Evolutionary conservation across 2,113 vertebrate genomes (phyloP).

Genomic region (Protobothrops flavoviridis): DNA sequence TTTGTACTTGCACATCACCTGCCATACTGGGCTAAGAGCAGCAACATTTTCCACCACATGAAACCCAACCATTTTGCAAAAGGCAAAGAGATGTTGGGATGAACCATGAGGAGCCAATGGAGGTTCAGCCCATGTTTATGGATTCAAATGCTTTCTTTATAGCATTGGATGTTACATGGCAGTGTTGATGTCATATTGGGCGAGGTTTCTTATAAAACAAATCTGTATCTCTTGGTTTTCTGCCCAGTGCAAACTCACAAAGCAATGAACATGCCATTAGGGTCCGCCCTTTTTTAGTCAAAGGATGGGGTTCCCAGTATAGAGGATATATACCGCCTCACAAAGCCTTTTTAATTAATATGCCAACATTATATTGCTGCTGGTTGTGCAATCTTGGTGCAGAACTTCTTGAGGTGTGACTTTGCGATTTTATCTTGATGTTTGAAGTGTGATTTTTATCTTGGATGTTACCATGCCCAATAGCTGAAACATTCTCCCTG

Average conservation of each 20-base stretch:
- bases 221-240: constrained; percentile 39
- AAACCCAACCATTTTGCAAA: background rate
- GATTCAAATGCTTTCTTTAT: constrained; percentile 1
- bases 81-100: background rate
- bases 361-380: constrained; percentile 46
- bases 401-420: constrained; percentile 64
- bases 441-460: constrained; percentile 61
- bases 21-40: accelerated
- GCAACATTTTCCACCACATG: background rate
- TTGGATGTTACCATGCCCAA: constrained; percentile 56
- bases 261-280: background rate
- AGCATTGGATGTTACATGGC: constrained; percentile 56
- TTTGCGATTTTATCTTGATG: constrained; percentile 49
- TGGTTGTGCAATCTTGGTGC: constrained; percentile 54
- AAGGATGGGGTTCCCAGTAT: constrained; percentile 17
- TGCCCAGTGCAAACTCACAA: constrained; percentile 53
- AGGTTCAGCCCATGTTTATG: background rate
- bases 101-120: background rate
- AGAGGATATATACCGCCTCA: constrained; percentile 41
- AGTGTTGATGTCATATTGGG: constrained; percentile 61
- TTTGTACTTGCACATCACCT: background rate
- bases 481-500: constrained; percentile 59
- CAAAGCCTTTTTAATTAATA: constrained; percentile 13
- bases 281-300: background rate
- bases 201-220: constrained; percentile 43